Conservation (phyloP, 2,113 vertebrate genomes). For the Riparia riparia region DNA sequence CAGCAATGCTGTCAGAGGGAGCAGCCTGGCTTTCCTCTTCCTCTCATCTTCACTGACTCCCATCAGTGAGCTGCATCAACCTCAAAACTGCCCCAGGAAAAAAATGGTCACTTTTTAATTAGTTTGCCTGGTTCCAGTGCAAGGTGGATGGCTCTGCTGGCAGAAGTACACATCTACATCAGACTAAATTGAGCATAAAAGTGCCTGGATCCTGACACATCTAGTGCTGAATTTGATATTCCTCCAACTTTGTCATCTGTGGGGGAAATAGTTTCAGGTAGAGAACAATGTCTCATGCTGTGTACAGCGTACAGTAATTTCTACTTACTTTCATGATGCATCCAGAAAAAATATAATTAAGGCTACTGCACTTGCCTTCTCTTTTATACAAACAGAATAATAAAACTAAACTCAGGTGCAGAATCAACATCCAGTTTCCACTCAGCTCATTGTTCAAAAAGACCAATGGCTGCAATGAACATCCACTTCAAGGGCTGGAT, state of each 20-base stretch:
- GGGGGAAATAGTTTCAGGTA: background rate
- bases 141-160: background rate
- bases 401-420: background rate
- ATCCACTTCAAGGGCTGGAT: background rate
- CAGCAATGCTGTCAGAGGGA: background rate
- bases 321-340: background rate
- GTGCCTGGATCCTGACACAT: background rate
- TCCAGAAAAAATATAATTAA: background rate
- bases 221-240: background rate
- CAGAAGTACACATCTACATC: background rate
- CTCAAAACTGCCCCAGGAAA: background rate
- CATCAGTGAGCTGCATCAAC: background rate
- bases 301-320: background rate
- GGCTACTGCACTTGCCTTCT: background rate
- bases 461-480: background rate
- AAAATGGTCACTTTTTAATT: background rate
- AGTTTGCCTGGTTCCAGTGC: background rate
- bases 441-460: background rate
- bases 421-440: background rate
- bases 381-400: background rate
- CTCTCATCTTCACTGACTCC: background rate
- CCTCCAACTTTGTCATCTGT: background rate
- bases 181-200: background rate
- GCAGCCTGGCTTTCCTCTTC: background rate
- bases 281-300: accelerated